Evolutionary conservation across 2,888 invertebrate genomes (phyloP).

Genomic region (Eledona agricola): DNA sequence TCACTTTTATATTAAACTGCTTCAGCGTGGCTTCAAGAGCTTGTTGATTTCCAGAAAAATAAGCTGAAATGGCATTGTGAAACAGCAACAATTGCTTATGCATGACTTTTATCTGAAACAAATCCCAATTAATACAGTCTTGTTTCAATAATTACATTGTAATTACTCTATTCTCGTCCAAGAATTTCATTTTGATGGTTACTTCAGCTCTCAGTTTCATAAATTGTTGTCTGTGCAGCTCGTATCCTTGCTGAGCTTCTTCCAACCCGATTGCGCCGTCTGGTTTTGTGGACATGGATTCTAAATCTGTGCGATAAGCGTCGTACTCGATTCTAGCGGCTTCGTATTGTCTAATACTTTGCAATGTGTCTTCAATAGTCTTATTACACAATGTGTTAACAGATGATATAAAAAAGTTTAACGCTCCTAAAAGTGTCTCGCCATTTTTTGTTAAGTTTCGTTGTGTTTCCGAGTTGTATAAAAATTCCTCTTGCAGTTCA

Average conservation of each 20-base stretch:
- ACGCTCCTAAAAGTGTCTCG: conserved; percentile 88
- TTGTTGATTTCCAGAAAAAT: conserved; percentile 95
- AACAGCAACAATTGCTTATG: conserved; percentile 95
- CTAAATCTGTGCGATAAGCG: conserved; percentile 95
- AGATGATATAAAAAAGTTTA: conserved; percentile 96
- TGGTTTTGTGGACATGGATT: conserved; percentile 76
- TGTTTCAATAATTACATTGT: background rate
- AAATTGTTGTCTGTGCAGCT: conserved; percentile 87
- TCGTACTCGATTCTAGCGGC: conserved; percentile 92
- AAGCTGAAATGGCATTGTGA: conserved; percentile 96
- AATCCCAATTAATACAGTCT: conserved; percentile 34
- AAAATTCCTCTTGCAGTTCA: conserved; percentile 92
- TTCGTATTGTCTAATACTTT: conserved; percentile 81
- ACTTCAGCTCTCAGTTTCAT: conserved; percentile 94
- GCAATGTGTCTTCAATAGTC: conserved; percentile 94
- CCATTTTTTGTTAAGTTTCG: conserved; percentile 92
- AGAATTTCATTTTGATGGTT: conserved; percentile 92
- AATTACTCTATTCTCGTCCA: conserved; percentile 94
- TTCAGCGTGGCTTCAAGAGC: conserved; percentile 93
- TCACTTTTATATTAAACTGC: conserved; percentile 93
- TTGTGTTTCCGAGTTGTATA: conserved; percentile 96
- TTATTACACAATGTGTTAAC: conserved; percentile 96
- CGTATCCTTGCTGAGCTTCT: conserved; percentile 83
- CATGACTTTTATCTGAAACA: conserved; percentile 94
- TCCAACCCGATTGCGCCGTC: conserved; percentile 72